These are phyloP conservation scores for Bemisia tabaci DNA, from an alignment of 1,140 invertebrate genomes.

Conservation along the genomic window DNA sequence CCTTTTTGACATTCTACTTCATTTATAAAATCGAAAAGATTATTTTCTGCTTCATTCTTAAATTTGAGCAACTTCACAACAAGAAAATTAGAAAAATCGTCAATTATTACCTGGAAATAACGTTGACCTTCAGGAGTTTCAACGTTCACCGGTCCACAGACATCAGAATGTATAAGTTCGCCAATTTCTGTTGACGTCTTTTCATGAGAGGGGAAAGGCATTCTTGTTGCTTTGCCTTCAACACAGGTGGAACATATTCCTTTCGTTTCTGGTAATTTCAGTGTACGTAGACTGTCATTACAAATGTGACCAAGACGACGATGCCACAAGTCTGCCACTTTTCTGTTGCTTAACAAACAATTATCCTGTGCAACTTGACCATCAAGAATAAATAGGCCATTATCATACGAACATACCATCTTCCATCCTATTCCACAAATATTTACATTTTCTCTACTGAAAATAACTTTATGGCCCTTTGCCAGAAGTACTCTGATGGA, in stretches of 20 bases:
- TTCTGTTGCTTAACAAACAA: not conserved
- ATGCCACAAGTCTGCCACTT: not conserved
- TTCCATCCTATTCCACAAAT: not conserved
- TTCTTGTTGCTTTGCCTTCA: constrained; percentile 8
- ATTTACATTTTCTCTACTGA: not conserved
- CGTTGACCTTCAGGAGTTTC: constrained; percentile 5
- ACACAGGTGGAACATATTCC: constrained; percentile 6
- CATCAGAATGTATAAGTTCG: constrained; percentile 11
- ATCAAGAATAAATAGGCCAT: not conserved
- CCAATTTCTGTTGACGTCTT: constrained; percentile 9
- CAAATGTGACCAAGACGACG: not conserved
- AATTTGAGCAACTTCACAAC: not conserved
- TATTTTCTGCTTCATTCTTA: not conserved
- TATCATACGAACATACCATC: not conserved
- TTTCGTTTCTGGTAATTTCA: not conserved
- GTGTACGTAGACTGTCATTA: not conserved
- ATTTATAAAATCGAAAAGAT: not conserved
- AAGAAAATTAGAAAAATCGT: constrained; percentile 10
- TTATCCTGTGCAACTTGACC: not conserved
- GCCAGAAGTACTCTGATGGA: not conserved
- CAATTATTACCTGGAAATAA: constrained; percentile 10
- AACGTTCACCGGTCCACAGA: constrained; percentile 7
- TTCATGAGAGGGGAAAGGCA: constrained; percentile 2
- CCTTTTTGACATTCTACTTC: not conserved
- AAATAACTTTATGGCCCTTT: not conserved